Conservation (phyloP, 2,888 invertebrate genomes). For the Ormia ochracea region DNA sequence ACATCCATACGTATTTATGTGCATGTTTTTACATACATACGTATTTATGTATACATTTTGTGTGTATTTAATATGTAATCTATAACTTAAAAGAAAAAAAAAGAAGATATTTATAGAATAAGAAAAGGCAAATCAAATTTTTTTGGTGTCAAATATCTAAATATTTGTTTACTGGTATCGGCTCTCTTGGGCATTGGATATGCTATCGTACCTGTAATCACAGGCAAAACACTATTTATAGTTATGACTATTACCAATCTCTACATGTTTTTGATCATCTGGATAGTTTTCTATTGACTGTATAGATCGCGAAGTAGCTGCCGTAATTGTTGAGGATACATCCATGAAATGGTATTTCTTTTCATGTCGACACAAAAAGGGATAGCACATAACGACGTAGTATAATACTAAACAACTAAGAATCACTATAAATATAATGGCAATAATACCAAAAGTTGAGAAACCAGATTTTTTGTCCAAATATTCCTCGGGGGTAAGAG, state of each 20-base stretch:
- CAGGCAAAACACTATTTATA: constrained; percentile 36
- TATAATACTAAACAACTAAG: constrained; percentile 78
- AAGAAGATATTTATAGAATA: neutral
- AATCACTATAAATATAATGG: constrained; percentile 73
- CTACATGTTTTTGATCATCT: constrained; percentile 72
- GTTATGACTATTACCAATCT: constrained; percentile 37
- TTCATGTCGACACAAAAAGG: constrained; percentile 79
- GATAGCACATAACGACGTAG: constrained; percentile 83
- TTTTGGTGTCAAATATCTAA: neutral
- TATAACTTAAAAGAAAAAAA: neutral
- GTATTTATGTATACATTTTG: too few relatives aligned
- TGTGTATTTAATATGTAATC: constrained; percentile 4
- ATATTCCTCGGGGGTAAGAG: constrained; percentile 72
- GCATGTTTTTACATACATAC: too few relatives aligned
- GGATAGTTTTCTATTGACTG: constrained; percentile 76
- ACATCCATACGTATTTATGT: too few relatives aligned
- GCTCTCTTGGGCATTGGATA: neutral
- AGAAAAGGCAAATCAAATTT: neutral
- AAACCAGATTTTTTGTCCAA: constrained; percentile 75
- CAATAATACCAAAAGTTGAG: constrained; percentile 82
- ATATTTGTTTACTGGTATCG: neutral
- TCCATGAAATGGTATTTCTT: constrained; percentile 76
- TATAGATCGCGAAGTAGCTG: constrained; percentile 76
- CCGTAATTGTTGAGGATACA: constrained; percentile 75
- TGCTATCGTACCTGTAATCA: neutral